Percentiles rank a stretch among this genome's conserved stretches.
These are phyloP conservation scores for Meloidogyne exigua DNA, from an alignment of 1,140 invertebrate genomes.

Conservation along the genomic window DNA sequence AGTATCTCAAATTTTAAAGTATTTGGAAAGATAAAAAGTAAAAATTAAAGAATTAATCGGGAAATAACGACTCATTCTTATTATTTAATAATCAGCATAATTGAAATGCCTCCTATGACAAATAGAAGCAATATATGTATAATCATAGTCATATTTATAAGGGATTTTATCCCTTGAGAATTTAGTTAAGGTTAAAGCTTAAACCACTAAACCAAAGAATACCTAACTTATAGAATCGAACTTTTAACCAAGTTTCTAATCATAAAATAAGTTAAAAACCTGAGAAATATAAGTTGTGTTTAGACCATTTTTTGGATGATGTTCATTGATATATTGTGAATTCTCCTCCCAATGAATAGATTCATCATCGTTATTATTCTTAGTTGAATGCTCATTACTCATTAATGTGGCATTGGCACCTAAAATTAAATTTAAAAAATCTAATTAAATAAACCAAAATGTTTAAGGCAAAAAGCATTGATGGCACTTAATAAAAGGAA, in stretches of 20 bases:
- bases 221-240: too few species aligned
- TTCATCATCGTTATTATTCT: background rate
- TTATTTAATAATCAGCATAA: too few species aligned
- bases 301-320: slow-evolving; percentile 7
- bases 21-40: too few species aligned
- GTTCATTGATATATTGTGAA: background rate
- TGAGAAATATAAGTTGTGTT: slow-evolving; percentile 39
- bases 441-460: background rate
- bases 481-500: background rate
- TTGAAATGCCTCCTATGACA: too few species aligned
- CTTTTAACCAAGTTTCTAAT: too few species aligned
- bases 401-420: background rate
- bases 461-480: slow-evolving; percentile 4
- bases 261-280: slow-evolving; percentile 6
- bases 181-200: too few species aligned
- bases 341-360: background rate
- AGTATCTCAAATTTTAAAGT: slow-evolving; percentile 38
- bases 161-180: too few species aligned
- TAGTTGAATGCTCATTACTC: background rate
- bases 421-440: background rate
- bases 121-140: too few species aligned
- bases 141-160: too few species aligned
- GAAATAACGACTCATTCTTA: too few species aligned
- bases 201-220: too few species aligned
- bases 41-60: too few species aligned